Percentiles rank a stretch among this genome's conserved stretches.
These are phyloP conservation scores for Cavia porcellus DNA, from an alignment of 2,113 vertebrate genomes.

Conservation along the genomic window DNA sequence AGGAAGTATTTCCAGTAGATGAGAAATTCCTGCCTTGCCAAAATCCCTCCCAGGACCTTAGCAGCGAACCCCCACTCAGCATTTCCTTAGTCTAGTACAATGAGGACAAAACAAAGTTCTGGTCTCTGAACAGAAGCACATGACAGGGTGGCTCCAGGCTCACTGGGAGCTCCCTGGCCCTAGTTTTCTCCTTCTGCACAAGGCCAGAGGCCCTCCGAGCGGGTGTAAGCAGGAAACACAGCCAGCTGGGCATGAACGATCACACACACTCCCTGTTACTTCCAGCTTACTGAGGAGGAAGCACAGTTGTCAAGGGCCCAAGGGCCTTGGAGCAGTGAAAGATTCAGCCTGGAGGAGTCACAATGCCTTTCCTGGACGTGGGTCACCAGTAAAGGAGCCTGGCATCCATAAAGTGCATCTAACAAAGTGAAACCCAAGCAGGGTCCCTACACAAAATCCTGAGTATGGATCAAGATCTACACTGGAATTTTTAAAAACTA, in stretches of 20 bases:
- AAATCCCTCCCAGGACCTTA: constrained; percentile 62
- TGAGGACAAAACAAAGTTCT: neutral
- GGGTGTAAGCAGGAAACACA: neutral
- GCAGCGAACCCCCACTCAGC: constrained; percentile 40
- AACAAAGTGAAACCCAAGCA: neutral
- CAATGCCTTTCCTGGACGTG: neutral
- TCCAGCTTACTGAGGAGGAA: neutral
- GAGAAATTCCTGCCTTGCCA: constrained; percentile 38
- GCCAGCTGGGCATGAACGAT: neutral
- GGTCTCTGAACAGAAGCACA: neutral
- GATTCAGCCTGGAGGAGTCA: neutral
- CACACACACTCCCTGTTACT: neutral
- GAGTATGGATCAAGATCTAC: neutral
- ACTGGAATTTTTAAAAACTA: neutral
- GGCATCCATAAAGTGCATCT: neutral
- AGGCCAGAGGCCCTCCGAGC: neutral
- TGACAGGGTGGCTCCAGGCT: neutral
- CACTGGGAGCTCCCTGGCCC: neutral
- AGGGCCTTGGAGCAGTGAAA: neutral
- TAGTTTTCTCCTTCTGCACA: neutral
- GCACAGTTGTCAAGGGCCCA: neutral
- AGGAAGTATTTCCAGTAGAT: neutral
- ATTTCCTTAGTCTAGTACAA: neutral
- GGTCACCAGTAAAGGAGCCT: neutral
- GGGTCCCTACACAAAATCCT: neutral